These are phyloP conservation scores for Scaptomyza flava DNA, from an alignment of 2,888 invertebrate species.

Conservation along the genomic window DNA sequence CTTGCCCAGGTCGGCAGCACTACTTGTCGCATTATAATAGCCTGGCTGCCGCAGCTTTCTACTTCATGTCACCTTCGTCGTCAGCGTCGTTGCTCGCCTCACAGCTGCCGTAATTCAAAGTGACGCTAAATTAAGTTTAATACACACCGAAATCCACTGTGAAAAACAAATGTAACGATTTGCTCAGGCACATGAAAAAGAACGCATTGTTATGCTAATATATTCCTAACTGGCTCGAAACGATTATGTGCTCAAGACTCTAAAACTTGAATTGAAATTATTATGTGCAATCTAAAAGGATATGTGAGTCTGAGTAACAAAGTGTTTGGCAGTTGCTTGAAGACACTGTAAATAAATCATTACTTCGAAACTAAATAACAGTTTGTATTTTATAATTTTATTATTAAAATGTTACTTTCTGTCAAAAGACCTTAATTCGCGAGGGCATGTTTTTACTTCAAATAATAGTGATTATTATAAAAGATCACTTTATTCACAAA, in stretches of 20 bases:
- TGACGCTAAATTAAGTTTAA: constrained; percentile 82
- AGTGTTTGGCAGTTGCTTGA: too few species aligned
- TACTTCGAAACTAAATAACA: too few species aligned
- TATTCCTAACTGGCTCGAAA: background rate
- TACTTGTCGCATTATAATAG: constrained; percentile 64
- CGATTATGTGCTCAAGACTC: too few species aligned
- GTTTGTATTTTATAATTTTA: too few species aligned
- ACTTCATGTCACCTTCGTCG: constrained; percentile 44
- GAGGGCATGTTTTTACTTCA: too few species aligned
- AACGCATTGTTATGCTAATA: background rate
- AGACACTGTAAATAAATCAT: too few species aligned
- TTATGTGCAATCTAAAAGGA: too few species aligned
- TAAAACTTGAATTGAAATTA: too few species aligned
- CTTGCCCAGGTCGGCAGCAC: constrained; percentile 31
- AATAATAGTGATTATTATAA: too few species aligned
- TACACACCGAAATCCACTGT: constrained; percentile 58
- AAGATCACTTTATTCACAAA: background rate
- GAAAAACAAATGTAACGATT: constrained; percentile 19
- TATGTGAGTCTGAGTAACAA: too few species aligned
- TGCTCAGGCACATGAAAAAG: background rate
- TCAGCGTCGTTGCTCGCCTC: constrained; percentile 39
- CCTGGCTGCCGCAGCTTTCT: constrained; percentile 46
- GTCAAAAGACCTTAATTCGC: too few species aligned
- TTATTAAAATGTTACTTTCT: too few species aligned
- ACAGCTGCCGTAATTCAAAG: constrained; percentile 76